These are phyloP conservation scores for Xylocampa areola DNA, from an alignment of 2,888 invertebrate genomes.

Conservation along the genomic window DNA sequence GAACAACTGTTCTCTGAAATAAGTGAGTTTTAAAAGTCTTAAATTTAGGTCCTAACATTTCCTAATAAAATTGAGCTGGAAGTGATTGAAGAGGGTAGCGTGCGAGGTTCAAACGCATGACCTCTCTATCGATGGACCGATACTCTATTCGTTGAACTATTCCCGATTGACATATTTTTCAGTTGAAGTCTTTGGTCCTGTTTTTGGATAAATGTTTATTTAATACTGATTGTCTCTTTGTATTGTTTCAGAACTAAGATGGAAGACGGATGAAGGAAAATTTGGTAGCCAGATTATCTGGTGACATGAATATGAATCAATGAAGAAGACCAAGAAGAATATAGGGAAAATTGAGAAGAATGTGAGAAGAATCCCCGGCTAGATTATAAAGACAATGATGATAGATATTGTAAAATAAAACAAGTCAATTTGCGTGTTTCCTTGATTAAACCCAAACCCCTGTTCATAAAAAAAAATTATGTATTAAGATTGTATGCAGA, in stretches of 20 bases:
- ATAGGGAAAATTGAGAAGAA: background rate
- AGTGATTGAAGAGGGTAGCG: too few relatives aligned
- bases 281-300: constrained; percentile 15
- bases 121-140: too few relatives aligned
- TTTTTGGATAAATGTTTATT: background rate
- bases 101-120: too few relatives aligned
- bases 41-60: too few relatives aligned
- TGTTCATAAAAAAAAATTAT: too few relatives aligned
- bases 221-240: constrained; percentile 3
- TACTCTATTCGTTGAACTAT: too few relatives aligned
- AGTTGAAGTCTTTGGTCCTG: too few relatives aligned
- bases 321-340: background rate
- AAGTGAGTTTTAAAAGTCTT: too few relatives aligned
- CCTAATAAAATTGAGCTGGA: too few relatives aligned
- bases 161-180: too few relatives aligned
- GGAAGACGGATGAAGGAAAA: constrained; percentile 44
- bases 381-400: constrained; percentile 20
- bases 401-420: constrained; percentile 76
- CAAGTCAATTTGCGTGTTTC: constrained; percentile 74
- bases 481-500: too few relatives aligned
- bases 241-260: constrained; percentile 51
- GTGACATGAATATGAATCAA: constrained; percentile 16
- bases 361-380: background rate
- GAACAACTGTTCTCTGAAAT: too few relatives aligned
- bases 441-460: constrained; percentile 64